These are phyloP conservation scores for Seriola rivoliana DNA, from an alignment of 2,113 vertebrate species.

Conservation along the genomic window DNA sequence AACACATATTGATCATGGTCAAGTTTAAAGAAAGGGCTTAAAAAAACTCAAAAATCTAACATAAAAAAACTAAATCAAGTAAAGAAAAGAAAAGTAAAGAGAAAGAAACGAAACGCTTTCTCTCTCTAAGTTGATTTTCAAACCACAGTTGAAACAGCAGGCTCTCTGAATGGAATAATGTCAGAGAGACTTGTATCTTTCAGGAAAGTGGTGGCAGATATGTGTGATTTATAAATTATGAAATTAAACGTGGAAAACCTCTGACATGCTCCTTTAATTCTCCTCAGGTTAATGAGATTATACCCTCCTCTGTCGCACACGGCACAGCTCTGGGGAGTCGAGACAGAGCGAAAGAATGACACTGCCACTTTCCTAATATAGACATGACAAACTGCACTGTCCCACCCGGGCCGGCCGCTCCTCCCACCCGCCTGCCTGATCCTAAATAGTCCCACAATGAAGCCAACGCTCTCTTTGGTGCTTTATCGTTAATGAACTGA, in stretches of 20 bases:
- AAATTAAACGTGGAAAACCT: neutral
- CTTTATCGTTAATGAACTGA: conserved; percentile 25
- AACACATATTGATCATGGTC: neutral
- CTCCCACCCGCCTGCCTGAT: conserved; percentile 38
- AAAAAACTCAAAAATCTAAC: neutral
- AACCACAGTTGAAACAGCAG: neutral
- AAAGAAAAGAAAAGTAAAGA: neutral
- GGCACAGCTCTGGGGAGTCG: conserved; percentile 45
- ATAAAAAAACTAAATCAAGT: neutral
- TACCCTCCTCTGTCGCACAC: conserved; percentile 21
- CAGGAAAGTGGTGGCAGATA: neutral
- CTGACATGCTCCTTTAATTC: conserved; percentile 16
- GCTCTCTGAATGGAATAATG: neutral
- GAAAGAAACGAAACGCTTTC: neutral
- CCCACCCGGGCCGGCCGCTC: conserved; percentile 52
- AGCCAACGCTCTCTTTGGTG: conserved; percentile 20
- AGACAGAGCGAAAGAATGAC: conserved; percentile 75
- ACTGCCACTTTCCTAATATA: conserved; percentile 92
- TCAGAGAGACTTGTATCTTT: neutral
- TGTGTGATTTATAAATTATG: too few relatives aligned
- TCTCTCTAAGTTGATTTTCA: neutral
- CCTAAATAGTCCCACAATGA: conserved; percentile 66
- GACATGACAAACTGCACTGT: conserved; percentile 83
- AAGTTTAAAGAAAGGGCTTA: neutral
- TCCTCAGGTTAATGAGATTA: conserved; percentile 42